Evolutionary conservation across 2,888 invertebrate species (phyloP), one percentile per base, ranked within the genome.

Genomic region (Myopa tessellatipennis): DNA sequence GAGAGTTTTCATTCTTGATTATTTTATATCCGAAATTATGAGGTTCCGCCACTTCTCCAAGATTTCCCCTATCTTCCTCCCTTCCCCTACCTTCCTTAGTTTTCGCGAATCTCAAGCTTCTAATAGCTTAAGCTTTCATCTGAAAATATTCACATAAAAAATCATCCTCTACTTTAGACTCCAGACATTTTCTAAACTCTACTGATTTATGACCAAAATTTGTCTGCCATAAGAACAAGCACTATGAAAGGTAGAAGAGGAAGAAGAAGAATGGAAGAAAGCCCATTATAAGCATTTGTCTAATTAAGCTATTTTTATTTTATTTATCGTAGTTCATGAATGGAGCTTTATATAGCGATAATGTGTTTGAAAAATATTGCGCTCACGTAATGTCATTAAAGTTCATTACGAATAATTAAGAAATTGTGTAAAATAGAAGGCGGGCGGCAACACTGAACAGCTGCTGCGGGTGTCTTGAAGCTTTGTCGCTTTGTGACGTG

Each of bases 381-480:
- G 77, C 77, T 69, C 83, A 83, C 82, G 83, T 83, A 83, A 81
- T 80, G 80, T 79, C 83, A 83, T 83, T 82, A 80, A 79, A 81
- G 81, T 81, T 83, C 81, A 83, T 83, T 83, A 81, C 77, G 83
- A 80, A 79, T 80, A 82, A 82, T 83, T 82, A 83, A 81, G 80
- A 79, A 73, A 81, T 76, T 77, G 52, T 45, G 40, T 65, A 68
- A 77, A 60, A 77, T 55, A 45, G 55, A 71, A 45, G 58, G 70
- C 65, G n/a, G 26, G 65, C 45, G 18, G 58, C 14, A 63, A 60
- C 34, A 69, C 12, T 26, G n/a, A 70, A 26, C 38, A 40, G 65
- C 10, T 14, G 69, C 36, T 12, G 52, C 55, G 6, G 63, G 45
- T 45, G 40, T 14, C 34, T 65, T 4, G 38, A 55, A 58, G 16